Percentiles rank a stretch among this genome's conserved stretches.
These are phyloP conservation scores for Toxostoma redivivum DNA, from an alignment of 2,113 vertebrate genomes.

Conservation along the genomic window DNA sequence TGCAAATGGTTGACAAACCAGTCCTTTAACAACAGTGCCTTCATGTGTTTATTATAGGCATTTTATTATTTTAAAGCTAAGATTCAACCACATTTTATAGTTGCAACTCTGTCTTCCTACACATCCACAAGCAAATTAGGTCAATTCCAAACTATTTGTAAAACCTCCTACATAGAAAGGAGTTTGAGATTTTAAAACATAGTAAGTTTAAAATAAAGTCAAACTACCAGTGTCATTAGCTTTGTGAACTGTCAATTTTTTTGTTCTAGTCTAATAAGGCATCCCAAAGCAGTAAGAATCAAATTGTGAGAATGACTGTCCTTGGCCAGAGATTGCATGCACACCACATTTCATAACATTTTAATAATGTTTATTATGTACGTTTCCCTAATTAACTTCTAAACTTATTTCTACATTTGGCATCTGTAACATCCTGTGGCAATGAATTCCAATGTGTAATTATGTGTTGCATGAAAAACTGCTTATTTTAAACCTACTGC, in stretches of 20 bases:
- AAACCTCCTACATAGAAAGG: background rate
- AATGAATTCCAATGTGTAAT: background rate
- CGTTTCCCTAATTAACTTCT: slow-evolving; percentile 8
- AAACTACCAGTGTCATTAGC: background rate
- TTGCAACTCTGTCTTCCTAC: slow-evolving; percentile 1
- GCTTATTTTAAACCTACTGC: slow-evolving; percentile 23
- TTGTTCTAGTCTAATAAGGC: background rate
- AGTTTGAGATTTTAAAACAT: background rate
- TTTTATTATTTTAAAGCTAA: slow-evolving; percentile 7
- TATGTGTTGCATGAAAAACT: background rate
- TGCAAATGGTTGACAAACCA: background rate
- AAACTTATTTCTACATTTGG: slow-evolving; percentile 26
- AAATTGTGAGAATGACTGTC: background rate
- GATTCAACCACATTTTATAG: background rate
- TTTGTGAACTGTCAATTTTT: background rate
- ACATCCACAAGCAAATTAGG: background rate
- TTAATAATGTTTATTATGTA: slow-evolving; percentile 1
- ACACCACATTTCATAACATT: background rate
- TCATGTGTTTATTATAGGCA: background rate
- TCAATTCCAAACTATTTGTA: background rate
- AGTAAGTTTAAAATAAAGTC: background rate
- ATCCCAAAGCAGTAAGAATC: background rate
- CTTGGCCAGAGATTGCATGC: background rate
- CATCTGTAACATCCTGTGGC: slow-evolving; percentile 3
- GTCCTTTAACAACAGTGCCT: slow-evolving; percentile 37